A percentile compares a stretch with the other conserved stretches of the same genome.
Conservation (phyloP, 2,113 vertebrate genomes). For the Chinchilla lanigera region DNA sequence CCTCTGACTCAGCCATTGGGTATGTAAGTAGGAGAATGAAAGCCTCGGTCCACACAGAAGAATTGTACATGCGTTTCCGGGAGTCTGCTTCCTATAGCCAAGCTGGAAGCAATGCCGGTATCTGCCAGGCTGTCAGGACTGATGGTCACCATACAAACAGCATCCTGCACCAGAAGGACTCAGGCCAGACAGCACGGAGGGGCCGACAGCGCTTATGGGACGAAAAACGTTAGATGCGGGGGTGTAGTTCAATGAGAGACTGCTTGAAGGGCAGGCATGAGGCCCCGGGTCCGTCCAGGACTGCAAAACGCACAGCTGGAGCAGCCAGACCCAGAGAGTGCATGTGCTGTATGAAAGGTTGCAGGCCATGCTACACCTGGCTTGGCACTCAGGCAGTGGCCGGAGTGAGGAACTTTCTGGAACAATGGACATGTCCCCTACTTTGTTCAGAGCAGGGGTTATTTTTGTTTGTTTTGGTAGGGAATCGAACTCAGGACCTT, state of each 20-base stretch:
- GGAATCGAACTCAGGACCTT: too few relatives aligned
- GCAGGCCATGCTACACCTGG: not conserved
- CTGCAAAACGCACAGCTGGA: not conserved
- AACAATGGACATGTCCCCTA: not conserved
- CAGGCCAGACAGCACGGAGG: not conserved
- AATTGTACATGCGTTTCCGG: not conserved
- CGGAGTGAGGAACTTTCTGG: not conserved
- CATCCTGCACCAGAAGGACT: not conserved
- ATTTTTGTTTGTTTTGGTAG: too few relatives aligned
- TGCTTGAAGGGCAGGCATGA: not conserved
- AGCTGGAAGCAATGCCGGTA: not conserved
- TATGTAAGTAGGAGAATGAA: not conserved
- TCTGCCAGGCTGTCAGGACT: not conserved
- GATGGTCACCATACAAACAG: fast-evolving
- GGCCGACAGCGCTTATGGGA: not conserved
- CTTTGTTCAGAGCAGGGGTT: not conserved
- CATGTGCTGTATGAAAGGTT: not conserved
- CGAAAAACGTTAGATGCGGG: not conserved
- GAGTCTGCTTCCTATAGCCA: not conserved
- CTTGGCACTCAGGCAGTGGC: too few relatives aligned
- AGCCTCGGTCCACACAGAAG: too few relatives aligned
- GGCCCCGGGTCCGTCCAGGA: not conserved
- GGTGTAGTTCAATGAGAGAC: not conserved
- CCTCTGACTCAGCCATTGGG: not conserved
- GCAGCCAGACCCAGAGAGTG: not conserved